phyloP scores from a whole-genome alignment of 2,797 vertebrate genomes.

The Protonibea diacanthus region DNA sequence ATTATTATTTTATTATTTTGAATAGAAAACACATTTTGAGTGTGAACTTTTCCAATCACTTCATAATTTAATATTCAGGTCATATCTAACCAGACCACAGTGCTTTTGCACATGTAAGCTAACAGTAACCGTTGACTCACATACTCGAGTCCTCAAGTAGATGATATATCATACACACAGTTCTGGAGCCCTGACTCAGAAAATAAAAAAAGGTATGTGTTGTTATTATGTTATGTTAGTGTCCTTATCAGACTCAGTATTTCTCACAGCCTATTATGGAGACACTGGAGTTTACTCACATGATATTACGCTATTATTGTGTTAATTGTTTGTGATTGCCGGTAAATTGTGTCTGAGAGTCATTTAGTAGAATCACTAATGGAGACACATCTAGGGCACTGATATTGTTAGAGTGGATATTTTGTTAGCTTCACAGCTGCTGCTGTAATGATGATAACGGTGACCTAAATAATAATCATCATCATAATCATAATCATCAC shows the following conservation, averaged over 20 bases:
- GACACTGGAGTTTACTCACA: background rate
- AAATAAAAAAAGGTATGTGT: constrained; percentile 12
- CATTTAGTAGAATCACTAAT: constrained; percentile 2
- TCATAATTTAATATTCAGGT: background rate
- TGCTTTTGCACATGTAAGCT: background rate
- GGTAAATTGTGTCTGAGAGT: constrained; percentile 18
- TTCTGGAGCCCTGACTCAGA: constrained; percentile 52
- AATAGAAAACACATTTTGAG: too few relatives aligned
- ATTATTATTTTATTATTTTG: too few relatives aligned
- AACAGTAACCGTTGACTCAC: constrained; percentile 31
- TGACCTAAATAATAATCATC: constrained; percentile 6
- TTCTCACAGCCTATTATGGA: constrained; percentile 1
- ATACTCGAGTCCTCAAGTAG: constrained; percentile 33
- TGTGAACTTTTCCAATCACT: too few relatives aligned
- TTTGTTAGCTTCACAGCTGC: background rate
- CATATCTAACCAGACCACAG: background rate
- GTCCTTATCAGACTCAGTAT: constrained; percentile 20
- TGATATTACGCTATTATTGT: constrained; percentile 1
- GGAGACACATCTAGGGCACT: constrained; percentile 40
- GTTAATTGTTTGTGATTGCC: constrained; percentile 22
- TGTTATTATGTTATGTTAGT: background rate
- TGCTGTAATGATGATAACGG: background rate
- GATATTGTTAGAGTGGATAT: background rate
- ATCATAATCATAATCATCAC: too few relatives aligned
- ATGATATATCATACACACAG: background rate